These are phyloP conservation scores for Avahi laniger DNA, from an alignment of 2,797 vertebrate species.

Conservation along the genomic window DNA sequence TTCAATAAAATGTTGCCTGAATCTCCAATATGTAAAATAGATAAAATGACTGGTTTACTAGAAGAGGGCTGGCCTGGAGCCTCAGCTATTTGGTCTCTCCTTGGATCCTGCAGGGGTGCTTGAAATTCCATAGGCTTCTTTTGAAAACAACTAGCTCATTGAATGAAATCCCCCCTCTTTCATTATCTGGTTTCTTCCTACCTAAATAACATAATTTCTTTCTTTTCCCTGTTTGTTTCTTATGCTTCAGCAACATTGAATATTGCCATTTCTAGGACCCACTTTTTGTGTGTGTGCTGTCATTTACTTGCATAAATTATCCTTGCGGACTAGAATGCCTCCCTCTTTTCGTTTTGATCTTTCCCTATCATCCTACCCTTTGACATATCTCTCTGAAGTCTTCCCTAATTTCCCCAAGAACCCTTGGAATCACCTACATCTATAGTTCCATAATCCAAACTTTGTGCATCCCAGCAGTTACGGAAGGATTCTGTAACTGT, in stretches of 20 bases:
- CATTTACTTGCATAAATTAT: background rate
- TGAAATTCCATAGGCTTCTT: background rate
- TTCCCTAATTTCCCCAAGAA: background rate
- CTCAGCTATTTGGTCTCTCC: no score
- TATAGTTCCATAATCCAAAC: background rate
- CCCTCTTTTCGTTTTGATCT: background rate
- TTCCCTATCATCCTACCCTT: background rate
- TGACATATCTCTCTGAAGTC: background rate
- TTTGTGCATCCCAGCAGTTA: background rate
- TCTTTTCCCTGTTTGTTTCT: background rate
- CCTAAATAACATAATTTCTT: background rate
- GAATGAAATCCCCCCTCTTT: background rate
- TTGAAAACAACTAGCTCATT: background rate
- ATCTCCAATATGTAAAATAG: background rate
- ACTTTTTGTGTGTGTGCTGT: background rate
- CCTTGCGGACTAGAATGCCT: background rate
- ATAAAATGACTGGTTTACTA: background rate
- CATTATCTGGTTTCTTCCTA: background rate
- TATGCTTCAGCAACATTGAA: background rate
- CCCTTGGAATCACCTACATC: background rate
- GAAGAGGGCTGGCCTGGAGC: background rate
- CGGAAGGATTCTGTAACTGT: background rate
- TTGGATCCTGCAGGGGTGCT: background rate
- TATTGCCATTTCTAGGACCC: background rate
- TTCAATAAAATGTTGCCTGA: background rate